These are phyloP conservation scores for Corythornis madagascariensis DNA, from an alignment of 2,113 vertebrate species.

Conservation along the genomic window DNA sequence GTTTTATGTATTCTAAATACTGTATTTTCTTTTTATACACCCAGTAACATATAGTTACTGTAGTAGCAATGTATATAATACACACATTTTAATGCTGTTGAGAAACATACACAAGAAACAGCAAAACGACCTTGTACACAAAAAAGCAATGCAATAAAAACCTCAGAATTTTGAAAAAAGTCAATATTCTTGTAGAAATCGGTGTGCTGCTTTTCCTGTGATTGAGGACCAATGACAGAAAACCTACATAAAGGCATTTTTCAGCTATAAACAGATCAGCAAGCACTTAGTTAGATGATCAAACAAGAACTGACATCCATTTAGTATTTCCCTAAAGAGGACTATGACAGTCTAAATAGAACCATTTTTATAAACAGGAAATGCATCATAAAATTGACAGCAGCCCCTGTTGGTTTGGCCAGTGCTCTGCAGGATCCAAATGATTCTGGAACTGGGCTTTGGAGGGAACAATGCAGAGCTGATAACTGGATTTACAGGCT, in stretches of 20 bases:
- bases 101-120: background rate
- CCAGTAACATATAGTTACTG: background rate
- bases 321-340: background rate
- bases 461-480: background rate
- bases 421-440: background rate
- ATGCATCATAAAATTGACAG: background rate
- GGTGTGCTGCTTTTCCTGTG: background rate
- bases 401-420: background rate
- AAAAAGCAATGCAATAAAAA: background rate
- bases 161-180: background rate
- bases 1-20: background rate
- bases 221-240: background rate
- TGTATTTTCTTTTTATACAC: background rate
- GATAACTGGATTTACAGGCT: background rate
- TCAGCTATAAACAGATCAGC: background rate
- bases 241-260: background rate
- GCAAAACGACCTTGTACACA: background rate
- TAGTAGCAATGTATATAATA: background rate
- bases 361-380: background rate
- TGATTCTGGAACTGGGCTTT: background rate
- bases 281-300: background rate
- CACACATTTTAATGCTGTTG: background rate
- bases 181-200: background rate
- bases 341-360: background rate
- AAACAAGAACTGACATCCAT: background rate